Percentiles rank a stretch among this genome's conserved stretches.
Conservation (phyloP, 2,113 vertebrate genomes). For the Plecotus auritus region DNA sequence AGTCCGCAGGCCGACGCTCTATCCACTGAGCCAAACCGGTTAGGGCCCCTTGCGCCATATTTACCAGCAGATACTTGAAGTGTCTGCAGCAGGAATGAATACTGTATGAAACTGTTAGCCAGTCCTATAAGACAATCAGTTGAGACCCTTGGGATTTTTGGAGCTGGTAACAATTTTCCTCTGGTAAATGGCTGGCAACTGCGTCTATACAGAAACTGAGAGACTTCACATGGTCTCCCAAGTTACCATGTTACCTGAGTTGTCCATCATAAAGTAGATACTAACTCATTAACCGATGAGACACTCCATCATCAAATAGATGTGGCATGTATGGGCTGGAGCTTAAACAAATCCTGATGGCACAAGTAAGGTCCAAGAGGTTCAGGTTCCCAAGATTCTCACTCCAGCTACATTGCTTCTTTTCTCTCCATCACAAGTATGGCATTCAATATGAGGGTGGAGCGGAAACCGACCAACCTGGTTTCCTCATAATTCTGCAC, state of each 20-base stretch:
- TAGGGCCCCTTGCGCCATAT: not conserved
- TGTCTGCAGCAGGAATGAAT: not conserved
- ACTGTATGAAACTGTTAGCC: not conserved
- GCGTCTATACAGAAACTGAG: not conserved
- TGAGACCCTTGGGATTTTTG: not conserved
- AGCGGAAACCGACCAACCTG: not conserved
- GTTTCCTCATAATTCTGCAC: not conserved
- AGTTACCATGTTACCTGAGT: not conserved
- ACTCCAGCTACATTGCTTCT: not conserved
- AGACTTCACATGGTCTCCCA: not conserved
- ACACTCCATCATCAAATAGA: not conserved
- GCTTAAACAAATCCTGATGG: not conserved
- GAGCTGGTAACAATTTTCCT: not conserved
- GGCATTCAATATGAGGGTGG: not conserved
- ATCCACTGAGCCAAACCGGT: too few relatives aligned
- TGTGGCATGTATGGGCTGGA: not conserved
- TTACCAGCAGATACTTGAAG: not conserved
- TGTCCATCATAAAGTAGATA: not conserved
- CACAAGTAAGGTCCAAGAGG: not conserved
- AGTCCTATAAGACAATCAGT: not conserved
- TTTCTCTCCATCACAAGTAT: not conserved
- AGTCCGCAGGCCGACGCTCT: too few relatives aligned
- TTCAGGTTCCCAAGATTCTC: not conserved
- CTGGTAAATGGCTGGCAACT: not conserved
- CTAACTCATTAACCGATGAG: not conserved